Conservation (phyloP, 2,888 invertebrate species). For the Caenorhabditis sulstoni region DNA sequence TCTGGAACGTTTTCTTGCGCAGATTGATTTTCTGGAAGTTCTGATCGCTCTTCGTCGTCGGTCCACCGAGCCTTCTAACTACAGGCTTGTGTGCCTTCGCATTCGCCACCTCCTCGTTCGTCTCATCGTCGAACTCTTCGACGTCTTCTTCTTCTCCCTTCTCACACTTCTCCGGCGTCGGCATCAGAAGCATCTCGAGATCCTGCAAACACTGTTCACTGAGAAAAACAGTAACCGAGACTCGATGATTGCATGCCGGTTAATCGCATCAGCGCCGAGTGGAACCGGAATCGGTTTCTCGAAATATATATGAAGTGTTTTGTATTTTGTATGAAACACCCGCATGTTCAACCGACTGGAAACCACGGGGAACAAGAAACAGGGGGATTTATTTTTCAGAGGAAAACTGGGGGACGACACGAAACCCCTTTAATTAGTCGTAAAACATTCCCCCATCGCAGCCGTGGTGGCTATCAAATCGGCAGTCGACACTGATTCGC, state of each 20-base stretch:
- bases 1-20: conserved; percentile 66
- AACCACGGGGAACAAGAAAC: conserved; percentile 10
- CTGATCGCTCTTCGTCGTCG: conserved; percentile 29
- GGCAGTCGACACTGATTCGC: conserved; percentile 18
- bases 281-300: conserved; percentile 47
- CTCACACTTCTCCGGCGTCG: conserved; percentile 59
- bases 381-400: not conserved
- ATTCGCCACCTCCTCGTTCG: conserved; percentile 33
- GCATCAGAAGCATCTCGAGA: conserved; percentile 53
- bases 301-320: conserved; percentile 38
- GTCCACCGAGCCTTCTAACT: conserved; percentile 33
- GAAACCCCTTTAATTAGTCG: conserved; percentile 41
- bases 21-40: conserved; percentile 72
- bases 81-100: conserved; percentile 49
- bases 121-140: conserved; percentile 53
- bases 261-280: conserved; percentile 43
- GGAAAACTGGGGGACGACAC: conserved; percentile 3
- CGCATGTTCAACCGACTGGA: conserved; percentile 30
- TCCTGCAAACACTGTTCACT: conserved; percentile 39
- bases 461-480: conserved; percentile 45
- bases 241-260: conserved; percentile 18
- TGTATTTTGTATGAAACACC: conserved; percentile 26
- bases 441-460: conserved; percentile 33
- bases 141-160: conserved; percentile 34
- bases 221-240: conserved; percentile 11